Percentiles rank a stretch among this genome's conserved stretches.
Conservation (phyloP, 2,113 vertebrate genomes). For the Physeter macrocephalus region DNA sequence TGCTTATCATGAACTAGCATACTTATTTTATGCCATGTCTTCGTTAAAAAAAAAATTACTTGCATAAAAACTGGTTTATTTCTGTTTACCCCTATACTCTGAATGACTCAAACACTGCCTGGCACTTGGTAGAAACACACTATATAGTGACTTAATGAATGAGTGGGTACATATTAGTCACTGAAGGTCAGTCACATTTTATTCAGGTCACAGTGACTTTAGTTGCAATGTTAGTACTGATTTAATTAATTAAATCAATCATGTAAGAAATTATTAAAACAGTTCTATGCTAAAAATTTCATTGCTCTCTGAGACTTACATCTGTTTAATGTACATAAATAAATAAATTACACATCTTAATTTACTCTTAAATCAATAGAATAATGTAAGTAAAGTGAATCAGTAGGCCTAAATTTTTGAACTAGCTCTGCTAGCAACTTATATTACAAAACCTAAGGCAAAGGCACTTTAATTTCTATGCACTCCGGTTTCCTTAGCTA, state of each 20-base stretch:
- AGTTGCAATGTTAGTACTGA: background rate
- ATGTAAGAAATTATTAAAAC: background rate
- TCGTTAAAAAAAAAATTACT: background rate
- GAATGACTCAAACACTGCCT: background rate
- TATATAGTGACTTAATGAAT: background rate
- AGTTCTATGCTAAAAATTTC: background rate
- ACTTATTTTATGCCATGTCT: background rate
- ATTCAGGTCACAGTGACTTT: background rate
- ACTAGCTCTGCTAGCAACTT: background rate
- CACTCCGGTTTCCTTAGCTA: background rate
- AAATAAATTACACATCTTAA: background rate
- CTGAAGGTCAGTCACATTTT: background rate
- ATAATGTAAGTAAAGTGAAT: background rate
- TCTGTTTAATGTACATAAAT: background rate
- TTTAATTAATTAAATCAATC: background rate
- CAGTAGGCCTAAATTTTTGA: background rate
- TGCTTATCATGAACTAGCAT: background rate
- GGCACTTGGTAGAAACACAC: background rate
- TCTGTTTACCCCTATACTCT: background rate
- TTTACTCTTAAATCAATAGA: background rate
- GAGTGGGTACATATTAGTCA: background rate
- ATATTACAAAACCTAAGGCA: background rate
- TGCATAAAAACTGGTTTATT: background rate
- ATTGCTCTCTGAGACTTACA: background rate
- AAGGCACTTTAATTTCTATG: background rate